Evolutionary conservation across 2,888 invertebrate species (phyloP).

Genomic region (Thelaira solivaga): DNA sequence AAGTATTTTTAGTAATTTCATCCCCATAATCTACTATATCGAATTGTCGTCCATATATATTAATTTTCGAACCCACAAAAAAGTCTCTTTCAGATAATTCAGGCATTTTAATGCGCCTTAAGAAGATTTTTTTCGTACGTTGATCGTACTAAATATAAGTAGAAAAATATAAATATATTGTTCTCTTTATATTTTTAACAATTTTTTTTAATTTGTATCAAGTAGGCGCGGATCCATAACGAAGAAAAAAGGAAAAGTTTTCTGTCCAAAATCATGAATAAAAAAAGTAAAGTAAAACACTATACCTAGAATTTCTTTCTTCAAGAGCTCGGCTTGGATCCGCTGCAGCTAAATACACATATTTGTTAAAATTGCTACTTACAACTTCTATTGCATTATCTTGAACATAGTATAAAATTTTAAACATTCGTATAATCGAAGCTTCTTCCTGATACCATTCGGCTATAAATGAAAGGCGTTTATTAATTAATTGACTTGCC

Average conservation of each 20-base stretch:
- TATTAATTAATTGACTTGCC: constrained; percentile 24
- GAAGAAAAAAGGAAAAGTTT: too few relatives aligned
- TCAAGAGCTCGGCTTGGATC: too few relatives aligned
- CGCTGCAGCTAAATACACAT: too few relatives aligned
- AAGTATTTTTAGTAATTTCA: constrained; percentile 79
- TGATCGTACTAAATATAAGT: constrained; percentile 79
- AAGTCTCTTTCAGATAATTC: constrained; percentile 82
- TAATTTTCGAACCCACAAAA: constrained; percentile 85
- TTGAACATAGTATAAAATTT: constrained; percentile 85
- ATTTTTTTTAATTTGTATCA: too few relatives aligned
- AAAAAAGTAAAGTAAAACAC: too few relatives aligned
- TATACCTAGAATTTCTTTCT: too few relatives aligned
- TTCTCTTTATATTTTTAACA: too few relatives aligned
- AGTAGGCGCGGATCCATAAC: too few relatives aligned
- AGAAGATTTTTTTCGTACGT: constrained; percentile 81
- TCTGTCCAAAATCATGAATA: too few relatives aligned
- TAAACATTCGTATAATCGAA: constrained; percentile 84
- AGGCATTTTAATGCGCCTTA: constrained; percentile 82
- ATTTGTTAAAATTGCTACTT: constrained; percentile 68
- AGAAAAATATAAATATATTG: too few relatives aligned
- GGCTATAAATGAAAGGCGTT: constrained; percentile 80
- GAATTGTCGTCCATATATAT: constrained; percentile 85
- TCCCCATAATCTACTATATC: constrained; percentile 86
- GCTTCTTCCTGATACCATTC: constrained; percentile 94
- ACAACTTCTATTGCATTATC: constrained; percentile 90